Evolutionary conservation across 2,797 vertebrate species (phyloP).

Genomic region (Lagorchestes hirsutus): DNA sequence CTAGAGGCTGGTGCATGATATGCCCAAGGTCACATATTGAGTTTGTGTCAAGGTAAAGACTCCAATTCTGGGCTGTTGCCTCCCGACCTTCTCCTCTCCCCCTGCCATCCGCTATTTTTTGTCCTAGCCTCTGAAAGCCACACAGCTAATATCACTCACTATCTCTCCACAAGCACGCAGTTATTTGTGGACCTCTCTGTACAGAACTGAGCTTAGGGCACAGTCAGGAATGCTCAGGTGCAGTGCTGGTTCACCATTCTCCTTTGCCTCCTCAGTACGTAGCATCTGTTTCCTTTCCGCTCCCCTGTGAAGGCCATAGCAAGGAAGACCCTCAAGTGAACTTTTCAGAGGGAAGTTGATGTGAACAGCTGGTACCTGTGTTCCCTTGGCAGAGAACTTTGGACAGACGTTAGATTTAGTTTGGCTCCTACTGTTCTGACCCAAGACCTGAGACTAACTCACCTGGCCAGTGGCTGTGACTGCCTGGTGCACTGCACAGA

Average conservation of each 20-base stretch:
- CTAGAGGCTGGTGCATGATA: not conserved
- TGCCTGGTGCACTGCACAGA: not conserved
- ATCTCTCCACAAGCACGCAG: not conserved
- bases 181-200: not conserved
- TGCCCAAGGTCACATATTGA: not conserved
- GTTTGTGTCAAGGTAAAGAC: not conserved
- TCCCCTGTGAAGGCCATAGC: not conserved
- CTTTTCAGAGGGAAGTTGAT: not conserved
- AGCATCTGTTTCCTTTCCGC: not conserved
- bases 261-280: not conserved
- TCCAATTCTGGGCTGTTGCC: not conserved
- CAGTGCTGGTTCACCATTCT: not conserved
- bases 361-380: not conserved
- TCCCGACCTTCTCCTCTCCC: not conserved
- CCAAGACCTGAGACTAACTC: not conserved
- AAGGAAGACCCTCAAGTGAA: not conserved
- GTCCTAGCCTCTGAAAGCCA: not conserved
- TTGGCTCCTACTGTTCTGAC: not conserved
- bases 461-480: not conserved
- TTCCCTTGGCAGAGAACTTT: not conserved
- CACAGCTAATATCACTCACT: not conserved
- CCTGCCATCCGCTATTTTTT: not conserved
- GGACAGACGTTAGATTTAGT: not conserved
- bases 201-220: not conserved
- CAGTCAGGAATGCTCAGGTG: not conserved